Conservation (phyloP, 1,140 invertebrate genomes). For the Drosophila miranda region DNA sequence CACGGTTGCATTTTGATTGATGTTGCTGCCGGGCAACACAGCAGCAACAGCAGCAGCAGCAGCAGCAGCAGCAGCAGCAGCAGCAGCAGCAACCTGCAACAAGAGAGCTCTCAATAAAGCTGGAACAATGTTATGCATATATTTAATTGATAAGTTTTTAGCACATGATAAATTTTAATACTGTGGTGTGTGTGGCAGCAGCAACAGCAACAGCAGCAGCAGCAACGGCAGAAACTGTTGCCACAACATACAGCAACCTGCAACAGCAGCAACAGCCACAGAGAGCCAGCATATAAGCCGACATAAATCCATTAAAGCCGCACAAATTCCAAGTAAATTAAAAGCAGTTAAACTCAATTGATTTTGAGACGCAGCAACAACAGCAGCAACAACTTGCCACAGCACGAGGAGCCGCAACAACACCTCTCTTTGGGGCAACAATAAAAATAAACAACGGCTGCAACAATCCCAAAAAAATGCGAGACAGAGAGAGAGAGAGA, state of each 20-base stretch:
- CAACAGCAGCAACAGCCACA: conserved; percentile 31
- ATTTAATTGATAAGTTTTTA: conserved; percentile 82
- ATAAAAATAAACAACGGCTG: conserved; percentile 75
- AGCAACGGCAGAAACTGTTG: conserved; percentile 25
- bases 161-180: conserved; percentile 82
- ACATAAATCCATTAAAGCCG: conserved; percentile 78
- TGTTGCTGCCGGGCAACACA: conserved; percentile 62
- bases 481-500: conserved; percentile 21
- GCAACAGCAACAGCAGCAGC: background rate
- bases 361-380: conserved; percentile 67
- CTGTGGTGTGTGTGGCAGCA: conserved; percentile 49
- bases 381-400: conserved; percentile 22
- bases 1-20: conserved; percentile 68
- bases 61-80: conserved; percentile 16
- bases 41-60: conserved; percentile 12
- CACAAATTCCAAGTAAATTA: conserved; percentile 79
- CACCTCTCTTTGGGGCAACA: conserved; percentile 55
- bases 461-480: conserved; percentile 48
- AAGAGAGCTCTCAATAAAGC: conserved; percentile 14
- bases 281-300: conserved; percentile 56
- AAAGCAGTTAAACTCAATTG: conserved; percentile 80
- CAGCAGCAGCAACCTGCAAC: conserved; percentile 18
- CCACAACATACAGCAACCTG: conserved; percentile 32
- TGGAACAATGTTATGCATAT: conserved; percentile 76
- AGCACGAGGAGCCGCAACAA: conserved; percentile 39